phyloP scores from a whole-genome alignment of 2,113 vertebrate genomes.

The Madoqua kirkii region DNA sequence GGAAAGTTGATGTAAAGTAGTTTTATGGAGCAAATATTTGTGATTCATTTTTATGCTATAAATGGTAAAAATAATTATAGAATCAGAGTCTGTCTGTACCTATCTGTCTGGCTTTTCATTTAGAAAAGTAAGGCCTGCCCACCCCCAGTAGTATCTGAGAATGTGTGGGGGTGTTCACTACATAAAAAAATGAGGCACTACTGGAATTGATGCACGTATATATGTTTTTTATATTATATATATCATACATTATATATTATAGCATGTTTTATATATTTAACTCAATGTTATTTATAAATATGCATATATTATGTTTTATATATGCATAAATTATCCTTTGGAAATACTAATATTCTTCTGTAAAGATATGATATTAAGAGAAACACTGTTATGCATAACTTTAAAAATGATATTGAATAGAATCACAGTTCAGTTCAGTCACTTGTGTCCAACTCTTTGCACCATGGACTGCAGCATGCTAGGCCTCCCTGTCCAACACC shows the following conservation, averaged over 20 bases:
- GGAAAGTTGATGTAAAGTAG: neutral
- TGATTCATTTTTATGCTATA: neutral
- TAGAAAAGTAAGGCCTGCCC: neutral
- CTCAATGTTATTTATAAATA: neutral
- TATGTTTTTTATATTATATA: neutral
- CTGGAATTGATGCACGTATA: neutral
- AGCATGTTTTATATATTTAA: neutral
- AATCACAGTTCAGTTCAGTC: neutral
- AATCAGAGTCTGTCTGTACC: neutral
- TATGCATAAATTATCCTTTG: neutral
- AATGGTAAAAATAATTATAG: neutral
- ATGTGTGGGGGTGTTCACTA: neutral
- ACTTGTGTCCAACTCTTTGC: neutral
- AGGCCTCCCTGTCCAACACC: neutral
- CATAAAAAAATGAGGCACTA: neutral
- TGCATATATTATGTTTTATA: neutral
- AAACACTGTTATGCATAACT: neutral
- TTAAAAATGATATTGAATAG: neutral
- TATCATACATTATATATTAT: neutral
- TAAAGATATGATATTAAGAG: neutral
- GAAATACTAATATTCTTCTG: neutral
- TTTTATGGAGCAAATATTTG: neutral
- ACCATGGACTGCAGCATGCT: rapidly evolving
- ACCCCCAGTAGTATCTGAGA: neutral
- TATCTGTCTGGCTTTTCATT: neutral